These are phyloP conservation scores for Murina feae DNA, from an alignment of 2,113 vertebrate genomes.

Conservation along the genomic window DNA sequence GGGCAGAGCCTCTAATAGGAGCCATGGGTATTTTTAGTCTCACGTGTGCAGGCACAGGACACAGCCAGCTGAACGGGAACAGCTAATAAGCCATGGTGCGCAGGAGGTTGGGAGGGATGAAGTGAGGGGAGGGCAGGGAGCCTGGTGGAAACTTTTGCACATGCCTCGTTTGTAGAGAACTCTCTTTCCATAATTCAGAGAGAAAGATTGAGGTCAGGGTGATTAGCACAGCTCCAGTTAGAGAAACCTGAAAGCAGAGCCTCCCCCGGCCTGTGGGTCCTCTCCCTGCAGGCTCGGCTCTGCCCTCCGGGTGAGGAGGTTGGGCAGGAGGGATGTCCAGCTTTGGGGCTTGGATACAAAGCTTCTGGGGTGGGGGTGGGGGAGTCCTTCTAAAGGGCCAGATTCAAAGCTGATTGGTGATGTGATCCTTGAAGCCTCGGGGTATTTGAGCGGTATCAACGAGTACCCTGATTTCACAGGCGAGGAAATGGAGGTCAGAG, in stretches of 20 bases:
- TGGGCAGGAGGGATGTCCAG: background rate
- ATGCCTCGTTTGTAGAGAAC: slow-evolving; percentile 20
- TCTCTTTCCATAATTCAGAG: slow-evolving; percentile 61
- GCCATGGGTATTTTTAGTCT: slow-evolving; percentile 68
- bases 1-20: slow-evolving; percentile 54
- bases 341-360: background rate
- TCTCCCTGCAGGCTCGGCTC: background rate
- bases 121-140: background rate
- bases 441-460: background rate
- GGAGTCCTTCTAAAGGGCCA: background rate
- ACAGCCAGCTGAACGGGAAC: slow-evolving; percentile 28
- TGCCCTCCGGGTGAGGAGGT: background rate
- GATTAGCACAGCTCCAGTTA: background rate
- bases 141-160: slow-evolving; percentile 27
- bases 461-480: background rate
- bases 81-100: slow-evolving; percentile 57
- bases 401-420: background rate
- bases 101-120: slow-evolving; percentile 50
- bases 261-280: fast-evolving
- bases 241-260: slow-evolving; percentile 8
- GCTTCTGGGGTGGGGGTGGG: background rate
- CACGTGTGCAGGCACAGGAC: slow-evolving; percentile 63
- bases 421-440: background rate
- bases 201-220: slow-evolving; percentile 72
- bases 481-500: background rate